Conservation (phyloP, 2,797 vertebrate species). For the Urosaurus nigricauda region DNA sequence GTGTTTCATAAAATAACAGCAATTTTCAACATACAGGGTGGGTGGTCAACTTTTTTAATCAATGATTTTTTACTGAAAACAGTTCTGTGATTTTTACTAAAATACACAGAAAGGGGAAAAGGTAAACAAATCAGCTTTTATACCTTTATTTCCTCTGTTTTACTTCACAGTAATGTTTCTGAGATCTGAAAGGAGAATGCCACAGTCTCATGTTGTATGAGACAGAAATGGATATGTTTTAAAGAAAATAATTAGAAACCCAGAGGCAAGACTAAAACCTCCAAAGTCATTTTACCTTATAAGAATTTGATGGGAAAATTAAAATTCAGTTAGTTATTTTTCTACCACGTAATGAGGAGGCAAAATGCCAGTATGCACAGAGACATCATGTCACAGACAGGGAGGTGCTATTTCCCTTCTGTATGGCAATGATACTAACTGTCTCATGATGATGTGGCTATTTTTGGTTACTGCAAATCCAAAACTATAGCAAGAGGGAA, state of each 20-base stretch:
- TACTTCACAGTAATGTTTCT: background rate
- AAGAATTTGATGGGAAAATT: constrained; percentile 32
- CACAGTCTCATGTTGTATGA: background rate
- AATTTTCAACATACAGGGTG: background rate
- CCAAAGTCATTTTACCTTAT: background rate
- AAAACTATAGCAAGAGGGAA: background rate
- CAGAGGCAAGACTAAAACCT: constrained; percentile 8
- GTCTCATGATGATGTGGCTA: background rate
- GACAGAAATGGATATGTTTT: background rate
- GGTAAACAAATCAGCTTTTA: background rate
- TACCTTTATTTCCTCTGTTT: background rate
- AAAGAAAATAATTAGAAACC: constrained; percentile 25
- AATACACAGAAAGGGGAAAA: background rate
- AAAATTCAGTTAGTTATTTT: constrained; percentile 18
- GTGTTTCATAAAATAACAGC: background rate
- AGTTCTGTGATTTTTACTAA: too few species aligned
- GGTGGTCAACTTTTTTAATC: background rate
- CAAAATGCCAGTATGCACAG: constrained; percentile 15
- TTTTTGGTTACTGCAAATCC: constrained; percentile 26
- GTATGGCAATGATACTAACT: constrained; percentile 26
- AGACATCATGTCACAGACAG: constrained; percentile 25
- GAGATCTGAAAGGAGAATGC: background rate
- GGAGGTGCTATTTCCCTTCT: constrained; percentile 26
- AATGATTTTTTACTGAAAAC: background rate
- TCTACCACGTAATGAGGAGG: constrained; percentile 32